phyloP scores from a whole-genome alignment of 2,113 vertebrate genomes.

The Blennius ocellaris region DNA sequence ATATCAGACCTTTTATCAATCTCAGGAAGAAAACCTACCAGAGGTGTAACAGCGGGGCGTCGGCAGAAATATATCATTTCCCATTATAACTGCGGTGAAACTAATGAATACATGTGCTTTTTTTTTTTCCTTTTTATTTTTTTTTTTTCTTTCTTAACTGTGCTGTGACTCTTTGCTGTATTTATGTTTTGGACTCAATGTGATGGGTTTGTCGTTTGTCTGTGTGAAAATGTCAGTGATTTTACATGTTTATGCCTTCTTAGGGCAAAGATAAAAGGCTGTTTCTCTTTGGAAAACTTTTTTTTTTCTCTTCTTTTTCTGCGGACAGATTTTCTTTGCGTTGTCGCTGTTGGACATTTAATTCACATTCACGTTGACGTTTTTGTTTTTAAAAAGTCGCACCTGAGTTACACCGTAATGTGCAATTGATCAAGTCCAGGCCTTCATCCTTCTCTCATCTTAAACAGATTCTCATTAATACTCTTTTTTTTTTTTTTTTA shows the following conservation, averaged over 20 bases:
- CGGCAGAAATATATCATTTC: constrained; percentile 58
- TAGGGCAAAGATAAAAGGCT: constrained; percentile 78
- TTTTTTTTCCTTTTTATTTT: constrained; percentile 54
- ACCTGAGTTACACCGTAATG: constrained; percentile 43
- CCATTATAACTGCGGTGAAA: constrained; percentile 58
- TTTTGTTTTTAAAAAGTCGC: constrained; percentile 21
- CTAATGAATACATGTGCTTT: constrained; percentile 64
- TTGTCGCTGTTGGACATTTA: constrained; percentile 22
- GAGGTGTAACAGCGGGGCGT: constrained; percentile 56
- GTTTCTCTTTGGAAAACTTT: constrained; percentile 64
- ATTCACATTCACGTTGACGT: constrained; percentile 32
- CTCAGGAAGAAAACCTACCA: constrained; percentile 83
- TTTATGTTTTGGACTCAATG: constrained; percentile 76
- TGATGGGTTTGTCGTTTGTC: constrained; percentile 72
- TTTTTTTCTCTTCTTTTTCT: constrained; percentile 42
- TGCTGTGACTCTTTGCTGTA: constrained; percentile 76
- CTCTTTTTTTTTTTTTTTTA: no score
- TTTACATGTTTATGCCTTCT: constrained; percentile 79
- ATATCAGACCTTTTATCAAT: constrained; percentile 76
- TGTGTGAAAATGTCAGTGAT: constrained; percentile 74
- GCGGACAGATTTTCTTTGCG: constrained; percentile 40
- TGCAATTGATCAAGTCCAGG: constrained; percentile 56
- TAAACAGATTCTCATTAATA: neutral
- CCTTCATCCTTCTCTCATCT: constrained; percentile 10
- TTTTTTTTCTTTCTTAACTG: constrained; percentile 64